A percentile compares a stretch with the other conserved stretches of the same genome.
Conservation (phyloP, 35 echinoderm and acorn worm genomes). For the Ophioderma brevispina region DNA sequence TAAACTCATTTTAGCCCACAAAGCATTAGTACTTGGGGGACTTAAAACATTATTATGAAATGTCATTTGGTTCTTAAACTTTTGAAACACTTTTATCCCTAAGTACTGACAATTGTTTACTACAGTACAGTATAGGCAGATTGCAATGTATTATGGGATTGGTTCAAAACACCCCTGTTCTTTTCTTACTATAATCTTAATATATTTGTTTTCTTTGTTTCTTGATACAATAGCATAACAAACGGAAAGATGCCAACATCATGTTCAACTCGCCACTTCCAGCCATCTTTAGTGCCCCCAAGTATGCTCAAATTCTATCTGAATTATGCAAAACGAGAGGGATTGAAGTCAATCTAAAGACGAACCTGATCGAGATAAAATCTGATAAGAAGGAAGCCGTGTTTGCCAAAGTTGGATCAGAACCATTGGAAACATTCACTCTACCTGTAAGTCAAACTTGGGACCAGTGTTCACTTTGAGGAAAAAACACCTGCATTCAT, state of each 20-base stretch:
- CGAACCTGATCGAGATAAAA: constrained; percentile 76
- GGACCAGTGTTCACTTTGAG: no score
- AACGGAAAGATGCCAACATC: constrained; percentile 72
- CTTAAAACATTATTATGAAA: no score
- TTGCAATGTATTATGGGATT: no score
- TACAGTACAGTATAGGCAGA: no score
- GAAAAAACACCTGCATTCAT: no score
- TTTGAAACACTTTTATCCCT: no score
- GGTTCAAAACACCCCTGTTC: no score
- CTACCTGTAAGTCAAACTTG: constrained; percentile 56
- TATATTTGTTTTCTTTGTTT: background rate
- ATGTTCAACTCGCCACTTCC: constrained; percentile 73
- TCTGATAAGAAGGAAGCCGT: constrained; percentile 81
- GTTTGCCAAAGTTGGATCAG: constrained; percentile 67
- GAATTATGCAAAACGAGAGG: constrained; percentile 67
- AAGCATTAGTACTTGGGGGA: no score
- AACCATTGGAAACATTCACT: constrained; percentile 68
- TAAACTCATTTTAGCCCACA: no score
- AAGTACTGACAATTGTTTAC: no score
- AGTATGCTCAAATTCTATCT: constrained; percentile 77
- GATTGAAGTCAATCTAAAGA: constrained; percentile 74
- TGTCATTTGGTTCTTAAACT: no score
- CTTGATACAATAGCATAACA: constrained; percentile 71
- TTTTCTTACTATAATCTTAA: background rate
- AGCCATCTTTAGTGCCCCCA: constrained; percentile 86